phyloP scores from a whole-genome alignment of 2,797 vertebrate species.

The Loris lydekkerianus region DNA sequence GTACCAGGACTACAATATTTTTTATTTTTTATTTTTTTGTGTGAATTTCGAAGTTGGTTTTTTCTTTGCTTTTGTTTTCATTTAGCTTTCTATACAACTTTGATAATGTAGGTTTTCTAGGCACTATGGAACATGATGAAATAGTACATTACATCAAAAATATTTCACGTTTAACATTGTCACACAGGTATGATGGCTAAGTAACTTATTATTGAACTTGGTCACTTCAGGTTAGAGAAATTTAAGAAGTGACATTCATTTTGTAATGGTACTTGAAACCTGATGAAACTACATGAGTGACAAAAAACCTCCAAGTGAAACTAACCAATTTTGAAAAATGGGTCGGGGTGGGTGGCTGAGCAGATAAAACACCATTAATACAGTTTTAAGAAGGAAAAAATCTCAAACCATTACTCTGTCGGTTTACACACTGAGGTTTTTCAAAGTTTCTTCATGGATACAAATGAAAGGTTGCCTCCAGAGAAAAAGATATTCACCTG shows the following conservation, averaged over 20 bases:
- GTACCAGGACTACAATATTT: neutral
- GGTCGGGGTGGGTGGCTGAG: neutral
- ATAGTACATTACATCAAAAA: neutral
- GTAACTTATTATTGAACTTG: neutral
- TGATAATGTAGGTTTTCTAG: neutral
- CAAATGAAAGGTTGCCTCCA: neutral
- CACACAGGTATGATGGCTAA: neutral
- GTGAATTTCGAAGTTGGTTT: neutral
- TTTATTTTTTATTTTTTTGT: neutral
- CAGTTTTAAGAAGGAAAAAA: neutral
- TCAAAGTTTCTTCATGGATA: neutral
- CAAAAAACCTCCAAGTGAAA: neutral
- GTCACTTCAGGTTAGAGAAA: neutral
- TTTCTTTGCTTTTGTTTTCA: neutral
- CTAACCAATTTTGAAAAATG: neutral
- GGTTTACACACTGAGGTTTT: neutral
- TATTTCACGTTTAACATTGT: neutral
- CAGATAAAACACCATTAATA: neutral
- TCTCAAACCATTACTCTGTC: neutral
- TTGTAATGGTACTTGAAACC: conserved; percentile 31
- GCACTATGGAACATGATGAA: neutral
- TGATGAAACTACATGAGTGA: neutral
- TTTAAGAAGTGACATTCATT: neutral
- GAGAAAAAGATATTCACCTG: neutral
- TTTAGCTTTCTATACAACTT: neutral